These are phyloP conservation scores for Cydia amplana DNA, from an alignment of 1,140 invertebrate species.

Conservation along the genomic window DNA sequence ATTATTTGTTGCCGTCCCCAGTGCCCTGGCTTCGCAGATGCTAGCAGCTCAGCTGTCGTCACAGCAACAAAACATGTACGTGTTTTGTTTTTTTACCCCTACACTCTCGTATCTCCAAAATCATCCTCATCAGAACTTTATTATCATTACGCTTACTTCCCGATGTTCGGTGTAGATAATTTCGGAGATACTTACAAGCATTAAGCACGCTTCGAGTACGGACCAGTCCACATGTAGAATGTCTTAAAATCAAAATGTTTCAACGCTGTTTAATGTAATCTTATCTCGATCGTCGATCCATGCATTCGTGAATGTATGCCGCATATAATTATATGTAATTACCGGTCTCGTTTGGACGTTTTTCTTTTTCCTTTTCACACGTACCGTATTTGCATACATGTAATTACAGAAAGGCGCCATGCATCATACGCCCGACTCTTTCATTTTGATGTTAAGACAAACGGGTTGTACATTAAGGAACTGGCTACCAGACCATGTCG, in stretches of 20 bases:
- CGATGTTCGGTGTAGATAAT: constrained; percentile 50
- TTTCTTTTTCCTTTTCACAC: constrained; percentile 76
- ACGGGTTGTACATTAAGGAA: constrained; percentile 55
- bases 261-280: constrained; percentile 75
- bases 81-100: constrained; percentile 79
- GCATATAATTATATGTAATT: constrained; percentile 76
- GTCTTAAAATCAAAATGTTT: constrained; percentile 79
- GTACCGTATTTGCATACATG: constrained; percentile 74
- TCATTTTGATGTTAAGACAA: constrained; percentile 74
- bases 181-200: constrained; percentile 69
- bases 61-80: constrained; percentile 95
- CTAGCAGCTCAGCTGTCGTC: constrained; percentile 93
- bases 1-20: constrained; percentile 84
- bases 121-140: constrained; percentile 50
- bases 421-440: constrained; percentile 58
- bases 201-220: constrained; percentile 71
- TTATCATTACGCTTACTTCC: constrained; percentile 5
- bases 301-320: constrained; percentile 71
- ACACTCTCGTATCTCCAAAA: constrained; percentile 54
- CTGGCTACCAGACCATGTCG: constrained; percentile 61
- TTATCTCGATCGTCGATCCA: constrained; percentile 73
- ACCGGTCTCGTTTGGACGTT: constrained; percentile 66
- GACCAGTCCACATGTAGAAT: constrained; percentile 61
- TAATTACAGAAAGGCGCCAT: constrained; percentile 70
- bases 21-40: constrained; percentile 97